phyloP scores from a whole-genome alignment of 2,888 invertebrate genomes.

The Harpagoxenus sublaevis region DNA sequence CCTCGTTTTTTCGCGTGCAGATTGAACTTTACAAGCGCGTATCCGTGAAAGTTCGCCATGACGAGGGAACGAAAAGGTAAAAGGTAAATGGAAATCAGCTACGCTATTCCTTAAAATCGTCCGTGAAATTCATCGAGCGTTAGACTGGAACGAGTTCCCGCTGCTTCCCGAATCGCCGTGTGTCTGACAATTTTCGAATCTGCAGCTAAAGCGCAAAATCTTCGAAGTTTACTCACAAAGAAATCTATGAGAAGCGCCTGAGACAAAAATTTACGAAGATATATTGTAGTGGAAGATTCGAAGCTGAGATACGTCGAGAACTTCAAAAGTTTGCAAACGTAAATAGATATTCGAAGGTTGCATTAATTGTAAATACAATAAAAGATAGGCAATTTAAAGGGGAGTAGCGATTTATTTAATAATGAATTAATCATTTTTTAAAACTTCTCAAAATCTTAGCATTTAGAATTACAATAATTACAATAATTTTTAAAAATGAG shows the following conservation, averaged over 20 bases:
- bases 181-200: conserved; percentile 21
- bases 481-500: neutral
- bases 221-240: neutral
- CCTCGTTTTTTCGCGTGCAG: conserved; percentile 67
- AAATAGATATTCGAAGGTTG: neutral
- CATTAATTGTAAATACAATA: neutral
- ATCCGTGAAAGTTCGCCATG: conserved; percentile 67
- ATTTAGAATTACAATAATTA: neutral
- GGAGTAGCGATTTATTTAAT: neutral
- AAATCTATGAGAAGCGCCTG: neutral
- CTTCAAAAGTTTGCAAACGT: neutral
- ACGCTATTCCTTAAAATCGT: conserved; percentile 35
- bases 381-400: neutral
- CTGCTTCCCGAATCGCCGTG: neutral
- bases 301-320: neutral
- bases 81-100: conserved; percentile 77
- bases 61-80: conserved; percentile 64
- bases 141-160: conserved; percentile 6
- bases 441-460: neutral
- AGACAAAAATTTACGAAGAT: neutral
- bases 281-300: neutral
- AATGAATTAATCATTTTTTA: neutral
- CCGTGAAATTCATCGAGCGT: conserved; percentile 37
- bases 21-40: conserved; percentile 80
- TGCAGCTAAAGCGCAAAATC: neutral